Evolutionary conservation across 1,140 invertebrate species (phyloP), one percentile per base, ranked within the genome.

Genomic region (Camponotus floridanus): DNA sequence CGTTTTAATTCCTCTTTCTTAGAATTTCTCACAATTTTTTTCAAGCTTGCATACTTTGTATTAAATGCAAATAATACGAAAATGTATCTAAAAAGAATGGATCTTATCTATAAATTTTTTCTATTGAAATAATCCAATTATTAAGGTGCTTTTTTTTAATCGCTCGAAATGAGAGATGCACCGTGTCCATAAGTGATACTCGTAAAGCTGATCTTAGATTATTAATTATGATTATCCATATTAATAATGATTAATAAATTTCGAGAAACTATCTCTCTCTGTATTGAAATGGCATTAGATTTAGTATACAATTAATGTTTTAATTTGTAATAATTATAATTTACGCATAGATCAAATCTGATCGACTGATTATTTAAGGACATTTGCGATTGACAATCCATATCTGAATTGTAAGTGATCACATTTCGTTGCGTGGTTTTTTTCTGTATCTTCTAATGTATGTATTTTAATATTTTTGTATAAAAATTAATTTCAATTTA

Each of bases 281-380:
- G n/a, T n/a, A 55, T 8, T 36, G 55, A 51, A 73, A 36, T 70
- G 42, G 36, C 33, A 71, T 48, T 45, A 26, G 13, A 48, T 73
- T 83, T 45, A 73, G 55, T 45, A 39, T 26, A 81, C 26, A n/a
- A 13, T 74, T 83, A 73, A 73, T 42, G 18, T 83, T 48, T 83
- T 68, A 83, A 68, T 83, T 68, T 61, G 68, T 45, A 65, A 70
- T 33, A 70, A 21, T 15, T 80, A 42, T 42, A 80, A 57, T 9
- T 70, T 13, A 33, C 31, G 15, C 61, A 74, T 83, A 61, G 18
- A 76, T 76, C n/a, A 13, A 33, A 73, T 62, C 18, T 83, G 21
- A 80, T 79, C 45, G 26, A 26, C 26, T 78, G 42, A 26, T 57
- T 67, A 13, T n/a, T 51, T 68, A 79, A 67, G 62, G 33, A 68